These are phyloP conservation scores for Coendou prehensilis DNA, from an alignment of 2,797 vertebrate species.

Conservation along the genomic window DNA sequence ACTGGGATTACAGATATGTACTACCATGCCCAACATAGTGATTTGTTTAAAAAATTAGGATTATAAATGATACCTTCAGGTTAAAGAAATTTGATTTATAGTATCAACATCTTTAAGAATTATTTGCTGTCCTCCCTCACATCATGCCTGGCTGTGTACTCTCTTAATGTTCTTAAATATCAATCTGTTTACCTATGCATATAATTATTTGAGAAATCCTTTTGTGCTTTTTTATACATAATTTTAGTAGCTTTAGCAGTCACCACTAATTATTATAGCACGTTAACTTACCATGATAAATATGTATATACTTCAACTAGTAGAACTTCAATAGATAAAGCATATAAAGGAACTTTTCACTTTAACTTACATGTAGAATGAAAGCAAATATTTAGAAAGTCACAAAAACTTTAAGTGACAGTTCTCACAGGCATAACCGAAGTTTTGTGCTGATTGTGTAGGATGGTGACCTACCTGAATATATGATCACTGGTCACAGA, in stretches of 20 bases:
- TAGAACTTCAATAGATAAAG: background rate
- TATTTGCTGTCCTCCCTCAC: background rate
- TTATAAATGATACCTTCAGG: background rate
- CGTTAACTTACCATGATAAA: background rate
- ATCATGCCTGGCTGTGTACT: background rate
- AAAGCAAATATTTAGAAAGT: conserved; percentile 43
- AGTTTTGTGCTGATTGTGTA: background rate
- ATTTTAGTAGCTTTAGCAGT: conserved; percentile 3
- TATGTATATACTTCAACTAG: conserved; percentile 29
- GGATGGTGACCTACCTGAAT: background rate
- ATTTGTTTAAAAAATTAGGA: background rate
- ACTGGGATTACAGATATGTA: background rate
- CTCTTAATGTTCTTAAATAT: conserved; percentile 22
- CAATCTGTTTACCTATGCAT: conserved; percentile 5
- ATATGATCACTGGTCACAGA: background rate
- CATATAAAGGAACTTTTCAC: background rate
- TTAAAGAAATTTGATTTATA: conserved; percentile 24
- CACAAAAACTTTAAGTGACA: background rate
- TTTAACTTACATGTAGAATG: background rate
- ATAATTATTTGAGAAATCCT: conserved; percentile 49
- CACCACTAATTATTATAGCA: conserved; percentile 18
- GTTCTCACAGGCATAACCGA: background rate
- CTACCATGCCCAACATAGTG: background rate
- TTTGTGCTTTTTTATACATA: background rate
- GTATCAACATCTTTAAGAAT: background rate